Evolutionary conservation across 2,888 invertebrate genomes (phyloP), one percentile per base, ranked within the genome.

Genomic region (Thereva nobilitata): DNA sequence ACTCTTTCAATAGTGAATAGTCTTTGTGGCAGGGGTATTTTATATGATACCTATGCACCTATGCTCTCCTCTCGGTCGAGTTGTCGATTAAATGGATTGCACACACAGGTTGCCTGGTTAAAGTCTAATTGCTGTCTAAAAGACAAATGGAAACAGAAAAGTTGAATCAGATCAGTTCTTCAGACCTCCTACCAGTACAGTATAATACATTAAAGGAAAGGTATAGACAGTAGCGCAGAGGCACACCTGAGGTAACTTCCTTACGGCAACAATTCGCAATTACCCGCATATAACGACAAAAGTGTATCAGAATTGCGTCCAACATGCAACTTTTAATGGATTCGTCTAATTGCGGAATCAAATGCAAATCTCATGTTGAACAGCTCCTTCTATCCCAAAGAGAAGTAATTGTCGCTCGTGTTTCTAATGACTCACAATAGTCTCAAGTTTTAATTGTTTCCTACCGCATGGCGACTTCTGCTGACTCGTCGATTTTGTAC

Each of bases 301-400:
- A 50, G 61, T 61, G 50, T 61, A 49, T 50, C 61, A 61, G 61
- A 50, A 50, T 50, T 70, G 72, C 71, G 68, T 70, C 70, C 70
- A 70, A 72, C 72, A 72, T 72, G 72, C 69, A 68, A 70, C 69
- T 66, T 71, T 70, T 72, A 72, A 72, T 72, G 72, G 72, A 72
- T 72, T 72, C 71, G 72, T 72, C 71, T 72, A 71, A 72, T 72
- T 72, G 72, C 72, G 67, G 66, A 70, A 59, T 72, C 71, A 72
- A 72, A 72, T 72, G 72, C 71, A 72, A 72, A 72, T 72, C 71
- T 70, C 68, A 64, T 72, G 72, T 72, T 69, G 71, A 69, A 71
- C 71, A 70, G 70, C 69, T 70, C 67, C 70, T 69, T 67, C 66
- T 45, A 42, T 1, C 23, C 23, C 23, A 37, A 41, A 61, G 40